These are phyloP conservation scores for Sebastes steindachneri DNA, from an alignment of 2,797 vertebrate genomes.

Conservation along the genomic window DNA sequence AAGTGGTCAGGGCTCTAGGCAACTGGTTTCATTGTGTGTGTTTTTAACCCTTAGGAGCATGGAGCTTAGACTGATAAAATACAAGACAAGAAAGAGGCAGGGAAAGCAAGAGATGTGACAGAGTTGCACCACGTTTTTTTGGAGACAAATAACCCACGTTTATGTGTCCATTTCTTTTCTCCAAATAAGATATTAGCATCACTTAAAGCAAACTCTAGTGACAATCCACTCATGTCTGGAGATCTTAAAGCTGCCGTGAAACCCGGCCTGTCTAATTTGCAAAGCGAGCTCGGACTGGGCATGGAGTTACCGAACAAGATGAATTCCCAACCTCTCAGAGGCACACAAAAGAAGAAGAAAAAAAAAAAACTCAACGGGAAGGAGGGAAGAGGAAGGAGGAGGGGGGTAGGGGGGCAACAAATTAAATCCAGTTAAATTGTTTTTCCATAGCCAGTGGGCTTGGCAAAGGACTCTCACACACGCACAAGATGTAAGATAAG, in stretches of 20 bases:
- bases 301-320: slow-evolving; percentile 61
- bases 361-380: slow-evolving; percentile 53
- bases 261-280: not conserved
- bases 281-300: slow-evolving; percentile 28
- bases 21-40: slow-evolving; percentile 68
- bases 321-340: slow-evolving; percentile 75
- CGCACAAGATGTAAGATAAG: slow-evolving; percentile 80
- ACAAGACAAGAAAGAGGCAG: not conserved
- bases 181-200: not conserved
- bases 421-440: slow-evolving; percentile 85
- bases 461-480: slow-evolving; percentile 73
- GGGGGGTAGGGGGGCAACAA: slow-evolving; percentile 65
- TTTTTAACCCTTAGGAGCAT: slow-evolving; percentile 71
- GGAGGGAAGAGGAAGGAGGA: slow-evolving; percentile 44
- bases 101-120: not conserved
- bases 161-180: not conserved
- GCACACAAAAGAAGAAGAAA: slow-evolving; percentile 54
- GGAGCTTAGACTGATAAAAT: not conserved
- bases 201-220: not conserved
- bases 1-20: slow-evolving; percentile 76
- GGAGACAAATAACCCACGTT: not conserved
- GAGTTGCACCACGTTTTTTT: not conserved
- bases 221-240: not conserved
- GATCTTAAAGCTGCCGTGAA: slow-evolving; percentile 23
- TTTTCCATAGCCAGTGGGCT: slow-evolving; percentile 87